A percentile compares a stretch with the other conserved stretches of the same genome.
Evolutionary conservation across 2,888 invertebrate species (phyloP).

Genomic region (Patella caerulea): DNA sequence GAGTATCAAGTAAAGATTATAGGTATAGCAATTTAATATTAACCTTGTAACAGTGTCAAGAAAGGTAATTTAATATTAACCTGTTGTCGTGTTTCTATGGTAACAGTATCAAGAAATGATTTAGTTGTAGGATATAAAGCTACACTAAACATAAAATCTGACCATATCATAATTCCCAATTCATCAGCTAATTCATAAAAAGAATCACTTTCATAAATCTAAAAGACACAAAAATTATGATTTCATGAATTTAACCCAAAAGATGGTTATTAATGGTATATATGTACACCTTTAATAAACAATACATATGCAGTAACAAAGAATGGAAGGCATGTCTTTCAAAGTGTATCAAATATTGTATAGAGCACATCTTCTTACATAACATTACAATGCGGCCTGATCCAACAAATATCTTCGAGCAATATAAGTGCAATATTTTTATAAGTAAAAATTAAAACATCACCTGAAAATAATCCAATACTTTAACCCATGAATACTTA

Average conservation of each 20-base stretch:
- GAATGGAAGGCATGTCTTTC: too few species aligned
- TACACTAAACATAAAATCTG: slow-evolving; percentile 97
- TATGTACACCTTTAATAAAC: too few species aligned
- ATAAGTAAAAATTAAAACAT: too few species aligned
- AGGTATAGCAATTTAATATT: background rate
- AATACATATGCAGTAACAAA: too few species aligned
- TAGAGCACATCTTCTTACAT: too few species aligned
- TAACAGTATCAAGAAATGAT: slow-evolving; percentile 75
- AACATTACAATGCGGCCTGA: too few species aligned
- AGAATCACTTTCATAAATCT: slow-evolving; percentile 87
- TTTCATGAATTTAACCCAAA: too few species aligned
- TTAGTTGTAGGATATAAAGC: slow-evolving; percentile 87
- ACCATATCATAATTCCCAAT: slow-evolving; percentile 94
- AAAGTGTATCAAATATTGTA: too few species aligned
- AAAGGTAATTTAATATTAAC: slow-evolving; percentile 72
- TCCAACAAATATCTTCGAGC: too few species aligned
- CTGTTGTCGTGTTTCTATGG: slow-evolving; percentile 2
- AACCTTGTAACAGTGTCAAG: slow-evolving; percentile 68
- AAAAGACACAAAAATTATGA: background rate
- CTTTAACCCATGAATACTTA: slow-evolving; percentile 35
- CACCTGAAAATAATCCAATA: too few species aligned
- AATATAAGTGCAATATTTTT: too few species aligned
- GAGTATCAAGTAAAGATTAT: slow-evolving; percentile 75
- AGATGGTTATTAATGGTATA: too few species aligned
- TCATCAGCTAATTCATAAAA: slow-evolving; percentile 90